Percentiles rank a stretch among this genome's conserved stretches.
phyloP scores from a whole-genome alignment of 2,797 vertebrate species.

The Podarcis lilfordi region DNA sequence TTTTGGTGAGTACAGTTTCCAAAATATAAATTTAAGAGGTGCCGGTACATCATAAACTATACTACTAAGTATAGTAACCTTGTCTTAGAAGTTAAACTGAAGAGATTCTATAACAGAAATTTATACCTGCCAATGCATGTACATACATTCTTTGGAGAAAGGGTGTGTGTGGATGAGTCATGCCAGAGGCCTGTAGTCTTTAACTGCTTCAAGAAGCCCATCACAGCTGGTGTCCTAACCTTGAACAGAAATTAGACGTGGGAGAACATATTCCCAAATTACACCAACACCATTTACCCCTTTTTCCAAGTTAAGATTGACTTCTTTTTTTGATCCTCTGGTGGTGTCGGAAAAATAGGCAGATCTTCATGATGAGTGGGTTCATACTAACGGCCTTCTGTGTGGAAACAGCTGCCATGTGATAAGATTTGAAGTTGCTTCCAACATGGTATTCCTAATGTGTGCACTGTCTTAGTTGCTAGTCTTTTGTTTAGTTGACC shows the following conservation, averaged over 20 bases:
- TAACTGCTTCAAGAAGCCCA: too few species aligned
- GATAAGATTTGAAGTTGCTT: not conserved
- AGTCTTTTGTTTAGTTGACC: not conserved
- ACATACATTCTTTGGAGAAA: too few species aligned
- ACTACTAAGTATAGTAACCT: too few species aligned
- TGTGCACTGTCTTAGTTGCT: not conserved
- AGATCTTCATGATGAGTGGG: not conserved
- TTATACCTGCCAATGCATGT: too few species aligned
- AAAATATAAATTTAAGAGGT: not conserved
- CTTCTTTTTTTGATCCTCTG: not conserved
- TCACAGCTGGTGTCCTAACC: too few species aligned
- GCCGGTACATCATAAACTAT: too few species aligned
- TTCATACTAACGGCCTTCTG: not conserved
- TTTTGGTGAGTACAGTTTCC: slow-evolving; percentile 75
- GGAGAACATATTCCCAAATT: too few species aligned
- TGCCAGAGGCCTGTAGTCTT: too few species aligned
- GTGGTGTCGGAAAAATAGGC: not conserved
- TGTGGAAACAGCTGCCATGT: not conserved
- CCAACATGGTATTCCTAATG: not conserved
- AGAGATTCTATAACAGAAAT: too few species aligned
- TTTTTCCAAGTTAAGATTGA: not conserved
- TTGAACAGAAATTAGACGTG: too few species aligned
- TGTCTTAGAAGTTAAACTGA: too few species aligned
- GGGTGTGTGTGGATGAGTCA: too few species aligned
- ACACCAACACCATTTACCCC: not conserved